Percentiles rank a stretch among this genome's conserved stretches.
Evolutionary conservation across 2,797 vertebrate genomes (phyloP).

Genomic region (Silurus lanzhouensis): DNA sequence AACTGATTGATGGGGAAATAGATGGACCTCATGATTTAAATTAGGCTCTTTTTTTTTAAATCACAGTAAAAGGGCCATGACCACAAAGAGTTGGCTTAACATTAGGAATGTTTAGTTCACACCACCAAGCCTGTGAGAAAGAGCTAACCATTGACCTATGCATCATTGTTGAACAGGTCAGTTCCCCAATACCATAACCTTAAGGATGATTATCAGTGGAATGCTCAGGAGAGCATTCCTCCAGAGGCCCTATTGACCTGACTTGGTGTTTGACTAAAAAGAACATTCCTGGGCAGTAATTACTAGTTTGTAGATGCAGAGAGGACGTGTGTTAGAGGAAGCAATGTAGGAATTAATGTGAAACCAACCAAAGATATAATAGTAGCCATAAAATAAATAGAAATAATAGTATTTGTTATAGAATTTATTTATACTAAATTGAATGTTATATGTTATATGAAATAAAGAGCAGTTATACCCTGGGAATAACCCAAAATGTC

Average conservation of each 20-base stretch:
- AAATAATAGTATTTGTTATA: no score
- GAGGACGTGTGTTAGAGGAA: slow-evolving; percentile 64
- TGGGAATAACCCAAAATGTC: neutral
- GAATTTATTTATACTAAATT: no score
- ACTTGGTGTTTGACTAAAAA: slow-evolving; percentile 67
- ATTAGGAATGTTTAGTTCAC: slow-evolving; percentile 78
- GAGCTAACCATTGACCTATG: slow-evolving; percentile 69
- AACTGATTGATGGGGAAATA: slow-evolving; percentile 68
- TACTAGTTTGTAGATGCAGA: slow-evolving; percentile 70
- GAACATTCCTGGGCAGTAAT: slow-evolving; percentile 70
- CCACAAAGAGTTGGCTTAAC: slow-evolving; percentile 79
- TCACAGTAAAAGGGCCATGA: slow-evolving; percentile 67
- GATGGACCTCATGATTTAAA: slow-evolving; percentile 75
- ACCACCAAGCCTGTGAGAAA: slow-evolving; percentile 67
- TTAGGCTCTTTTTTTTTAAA: slow-evolving; percentile 62
- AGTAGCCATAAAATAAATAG: neutral
- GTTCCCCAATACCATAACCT: slow-evolving; percentile 67
- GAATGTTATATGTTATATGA: no score
- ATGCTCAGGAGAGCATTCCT: slow-evolving; percentile 74
- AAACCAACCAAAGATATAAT: slow-evolving; percentile 11
- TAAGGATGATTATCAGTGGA: slow-evolving; percentile 66
- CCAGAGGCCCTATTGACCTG: slow-evolving; percentile 73
- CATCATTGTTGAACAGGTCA: slow-evolving; percentile 70
- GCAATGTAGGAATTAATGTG: slow-evolving; percentile 60
- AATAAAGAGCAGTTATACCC: no score